Evolutionary conservation across 2,888 invertebrate genomes (phyloP), one percentile per base, ranked within the genome.

Genomic region (Eupithecia inturbata): DNA sequence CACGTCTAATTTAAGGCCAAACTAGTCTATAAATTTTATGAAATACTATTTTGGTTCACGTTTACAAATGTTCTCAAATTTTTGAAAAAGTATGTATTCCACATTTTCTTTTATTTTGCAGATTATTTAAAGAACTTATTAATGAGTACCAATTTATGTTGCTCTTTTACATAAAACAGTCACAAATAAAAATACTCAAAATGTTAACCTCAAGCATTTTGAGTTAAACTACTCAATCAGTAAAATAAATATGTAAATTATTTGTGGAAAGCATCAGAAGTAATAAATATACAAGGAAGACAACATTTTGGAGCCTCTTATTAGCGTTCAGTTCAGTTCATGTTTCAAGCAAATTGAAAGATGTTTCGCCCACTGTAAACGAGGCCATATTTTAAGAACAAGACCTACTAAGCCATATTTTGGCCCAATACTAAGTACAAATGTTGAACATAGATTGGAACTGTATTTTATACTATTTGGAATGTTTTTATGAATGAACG

Each of bases 221-320:
- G 49, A 73, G 16, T 26, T 16, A 39, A 19, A 39, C 79, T 72
- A 79, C 69, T 76, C 68, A 75, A 57, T 60, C 33, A 68, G 26
- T 36, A n/a, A 60, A 78, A 75, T 71, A 67, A 76, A 69, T 73
- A 67, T 74, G 73, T 68, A 83, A 81, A 80, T 80, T 80, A 81
- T 80, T 77, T 77, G 74, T 82, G 85, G 84, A 83, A 85, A 82
- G 78, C 78, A 79, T 78, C 36, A 74, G 62, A 74, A 63, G 72
- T 78, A 77, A 82, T 79, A 62, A 33, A 80, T 70, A 79, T 79
- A 79, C 75, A 77, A 78, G 84, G 84, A 86, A 86, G 84, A 84
- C 81, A 71, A 68, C 77, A 80, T 74, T 69, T 73, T 78, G 84
- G 83, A 53, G 22, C 22, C 22, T 22, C n/a, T n/a, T n/a, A 53